These are phyloP conservation scores for Eudemis profundana DNA, from an alignment of 2,888 invertebrate genomes.

Conservation along the genomic window DNA sequence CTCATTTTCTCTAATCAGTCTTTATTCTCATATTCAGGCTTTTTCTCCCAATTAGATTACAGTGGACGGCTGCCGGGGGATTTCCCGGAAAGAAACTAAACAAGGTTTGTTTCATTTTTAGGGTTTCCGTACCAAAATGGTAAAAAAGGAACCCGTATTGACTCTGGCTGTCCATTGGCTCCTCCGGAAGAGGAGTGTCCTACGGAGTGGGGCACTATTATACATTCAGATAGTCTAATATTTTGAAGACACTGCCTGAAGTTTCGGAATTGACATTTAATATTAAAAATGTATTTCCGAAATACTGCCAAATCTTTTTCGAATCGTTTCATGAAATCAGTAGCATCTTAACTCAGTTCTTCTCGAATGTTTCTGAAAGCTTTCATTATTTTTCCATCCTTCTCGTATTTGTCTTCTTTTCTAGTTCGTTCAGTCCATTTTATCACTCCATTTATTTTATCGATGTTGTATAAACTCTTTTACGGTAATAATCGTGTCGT, in stretches of 20 bases:
- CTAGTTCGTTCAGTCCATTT: conserved; percentile 29
- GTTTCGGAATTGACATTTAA: conserved; percentile 24
- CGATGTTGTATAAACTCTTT: conserved; percentile 1
- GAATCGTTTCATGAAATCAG: conserved; percentile 1
- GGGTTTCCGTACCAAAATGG: too few relatives aligned
- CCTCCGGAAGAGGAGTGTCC: too few relatives aligned
- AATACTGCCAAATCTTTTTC: conserved; percentile 9
- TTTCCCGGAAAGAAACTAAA: too few relatives aligned
- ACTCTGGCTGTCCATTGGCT: too few relatives aligned
- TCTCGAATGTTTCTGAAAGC: conserved; percentile 19
- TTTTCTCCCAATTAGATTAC: too few relatives aligned
- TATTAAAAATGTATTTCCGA: conserved; percentile 24
- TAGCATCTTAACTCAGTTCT: background rate
- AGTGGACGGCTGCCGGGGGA: too few relatives aligned
- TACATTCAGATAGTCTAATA: conserved; percentile 11
- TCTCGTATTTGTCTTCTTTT: conserved; percentile 16
- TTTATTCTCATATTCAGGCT: too few relatives aligned
- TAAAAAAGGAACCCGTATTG: too few relatives aligned
- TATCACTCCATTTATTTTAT: conserved; percentile 1
- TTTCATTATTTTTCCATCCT: conserved; percentile 19
- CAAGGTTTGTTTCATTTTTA: too few relatives aligned
- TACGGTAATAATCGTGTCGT: too few relatives aligned
- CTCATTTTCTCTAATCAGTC: background rate
- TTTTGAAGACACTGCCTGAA: conserved; percentile 20
- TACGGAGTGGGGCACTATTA: too few relatives aligned